Evolutionary conservation across 2,113 vertebrate genomes (phyloP), one percentile per base, ranked within the genome.

Genomic region (Mustelus asterias): DNA sequence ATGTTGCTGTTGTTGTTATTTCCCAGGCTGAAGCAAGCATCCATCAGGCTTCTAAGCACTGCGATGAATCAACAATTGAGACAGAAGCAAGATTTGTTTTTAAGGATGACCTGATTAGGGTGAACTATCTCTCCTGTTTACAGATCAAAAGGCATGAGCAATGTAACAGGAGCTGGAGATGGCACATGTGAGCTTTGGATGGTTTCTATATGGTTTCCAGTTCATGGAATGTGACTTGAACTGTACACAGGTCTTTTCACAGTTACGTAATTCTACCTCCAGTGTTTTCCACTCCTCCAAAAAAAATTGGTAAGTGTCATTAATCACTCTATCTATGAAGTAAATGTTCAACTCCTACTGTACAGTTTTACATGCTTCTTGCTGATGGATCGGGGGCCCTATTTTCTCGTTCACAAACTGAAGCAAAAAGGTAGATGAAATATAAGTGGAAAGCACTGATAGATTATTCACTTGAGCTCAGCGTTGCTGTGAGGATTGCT

Each of bases 131-230:
- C 33, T 65, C 33, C n/a, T 37, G 60, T 65, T 67, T 65, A 20
- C 60, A 93, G 33, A n/a, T 93, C 60, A 93, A 37, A 93, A 22
- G 33, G 60, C 65, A 37, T 67, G 7, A 93, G 13, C 18, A 93
- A 93, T 65, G 60, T 37, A 65, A 65, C 89, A 65, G 33, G 33
- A 65, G 60, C 63, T 93, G 14, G 33, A 93, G 60, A 93, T 37
- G n/a, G 89, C 58, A 92, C 60, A 20, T 92, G 89, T 63, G 89
- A 92, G 89, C 60, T n/a, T 93, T 93, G n/a, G 89, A 65, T 93
- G n/a, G 89, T 65, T 93, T 65, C n/a, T 63, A 67, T 37, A 37
- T n/a, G 33, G 16, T 93, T 92, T 92, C 89, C 33, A 92, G 33
- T 37, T 92, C 58, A 65, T 63, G 63, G 60, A 63, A 63, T 92